These are phyloP conservation scores for Coleophora deauratella DNA, from an alignment of 2,888 invertebrate genomes.

Conservation along the genomic window DNA sequence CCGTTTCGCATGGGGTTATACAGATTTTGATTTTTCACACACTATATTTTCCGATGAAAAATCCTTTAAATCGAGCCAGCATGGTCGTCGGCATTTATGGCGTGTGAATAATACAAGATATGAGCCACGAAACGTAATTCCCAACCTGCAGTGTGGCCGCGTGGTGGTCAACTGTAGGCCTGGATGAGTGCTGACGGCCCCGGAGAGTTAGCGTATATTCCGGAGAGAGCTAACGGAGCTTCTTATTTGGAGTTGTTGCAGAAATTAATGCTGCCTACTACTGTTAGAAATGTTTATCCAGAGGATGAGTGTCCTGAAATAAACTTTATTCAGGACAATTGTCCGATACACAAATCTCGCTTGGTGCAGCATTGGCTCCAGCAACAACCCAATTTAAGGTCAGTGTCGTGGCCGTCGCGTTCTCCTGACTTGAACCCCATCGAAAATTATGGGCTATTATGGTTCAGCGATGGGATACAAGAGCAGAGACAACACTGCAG, in stretches of 20 bases:
- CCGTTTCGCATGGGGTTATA: constrained; percentile 12
- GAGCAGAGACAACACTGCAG: background rate
- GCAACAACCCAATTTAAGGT: constrained; percentile 1
- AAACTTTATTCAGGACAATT: constrained; percentile 11
- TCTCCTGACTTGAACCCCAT: constrained; percentile 12
- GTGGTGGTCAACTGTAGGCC: constrained; percentile 7
- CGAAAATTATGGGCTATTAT: constrained; percentile 13
- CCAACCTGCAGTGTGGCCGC: background rate
- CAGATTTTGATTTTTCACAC: constrained; percentile 15
- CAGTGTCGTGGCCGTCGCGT: constrained; percentile 7
- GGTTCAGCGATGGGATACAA: constrained; percentile 8
- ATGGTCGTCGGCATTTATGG: constrained; percentile 9
- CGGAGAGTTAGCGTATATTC: constrained; percentile 1
- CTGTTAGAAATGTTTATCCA: constrained; percentile 12
- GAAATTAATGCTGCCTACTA: constrained; percentile 10
- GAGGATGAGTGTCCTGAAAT: constrained; percentile 6
- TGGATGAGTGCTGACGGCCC: constrained; percentile 10
- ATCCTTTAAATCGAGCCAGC: constrained; percentile 10
- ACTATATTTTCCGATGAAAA: constrained; percentile 17
- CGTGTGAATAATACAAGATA: constrained; percentile 1
- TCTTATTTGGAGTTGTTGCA: constrained; percentile 7
- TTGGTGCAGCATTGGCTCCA: constrained; percentile 4
- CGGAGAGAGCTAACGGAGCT: constrained; percentile 3
- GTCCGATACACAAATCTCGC: constrained; percentile 9
- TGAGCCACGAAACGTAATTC: constrained; percentile 4